Percentiles rank a stretch among this genome's conserved stretches.
Evolutionary conservation across 2,113 vertebrate species (phyloP).

Genomic region (Pachypanchax playfairii): DNA sequence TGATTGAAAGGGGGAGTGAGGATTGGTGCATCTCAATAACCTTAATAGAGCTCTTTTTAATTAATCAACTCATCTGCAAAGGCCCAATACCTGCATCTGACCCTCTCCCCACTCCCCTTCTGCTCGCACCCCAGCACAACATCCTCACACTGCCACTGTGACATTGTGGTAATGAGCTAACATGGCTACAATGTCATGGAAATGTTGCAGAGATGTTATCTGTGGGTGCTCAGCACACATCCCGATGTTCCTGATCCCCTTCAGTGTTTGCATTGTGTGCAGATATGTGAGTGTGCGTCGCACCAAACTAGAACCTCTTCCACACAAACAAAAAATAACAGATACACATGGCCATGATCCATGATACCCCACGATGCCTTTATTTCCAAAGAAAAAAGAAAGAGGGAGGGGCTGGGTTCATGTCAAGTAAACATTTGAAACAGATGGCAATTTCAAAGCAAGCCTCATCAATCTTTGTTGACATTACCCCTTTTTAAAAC

Average conservation of each 20-base stretch:
- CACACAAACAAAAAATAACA: neutral
- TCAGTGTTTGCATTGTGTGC: conserved; percentile 63
- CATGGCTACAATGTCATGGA: conserved; percentile 80
- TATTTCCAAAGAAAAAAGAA: conserved; percentile 47
- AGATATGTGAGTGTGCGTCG: conserved; percentile 16
- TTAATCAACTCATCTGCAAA: conserved; percentile 80
- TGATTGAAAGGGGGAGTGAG: conserved; percentile 10
- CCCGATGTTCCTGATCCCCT: conserved; percentile 82
- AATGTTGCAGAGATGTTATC: conserved; percentile 78
- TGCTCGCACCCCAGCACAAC: conserved; percentile 62
- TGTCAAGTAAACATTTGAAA: conserved; percentile 72
- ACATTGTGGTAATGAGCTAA: conserved; percentile 82
- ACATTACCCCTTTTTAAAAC: conserved; percentile 79
- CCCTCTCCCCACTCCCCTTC: conserved; percentile 31
- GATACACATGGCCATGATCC: conserved; percentile 58
- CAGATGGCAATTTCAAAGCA: conserved; percentile 77
- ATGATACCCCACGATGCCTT: conserved; percentile 50
- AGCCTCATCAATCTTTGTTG: conserved; percentile 83
- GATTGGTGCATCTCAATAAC: conserved; percentile 71
- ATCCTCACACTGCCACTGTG: conserved; percentile 72
- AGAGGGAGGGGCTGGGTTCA: conserved; percentile 21
- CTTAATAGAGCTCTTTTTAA: conserved; percentile 80
- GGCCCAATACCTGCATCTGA: conserved; percentile 77
- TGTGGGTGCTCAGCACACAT: conserved; percentile 77
- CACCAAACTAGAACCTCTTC: neutral